phyloP scores from a whole-genome alignment of 2,797 vertebrate genomes.

The Thamnophis elegans region DNA sequence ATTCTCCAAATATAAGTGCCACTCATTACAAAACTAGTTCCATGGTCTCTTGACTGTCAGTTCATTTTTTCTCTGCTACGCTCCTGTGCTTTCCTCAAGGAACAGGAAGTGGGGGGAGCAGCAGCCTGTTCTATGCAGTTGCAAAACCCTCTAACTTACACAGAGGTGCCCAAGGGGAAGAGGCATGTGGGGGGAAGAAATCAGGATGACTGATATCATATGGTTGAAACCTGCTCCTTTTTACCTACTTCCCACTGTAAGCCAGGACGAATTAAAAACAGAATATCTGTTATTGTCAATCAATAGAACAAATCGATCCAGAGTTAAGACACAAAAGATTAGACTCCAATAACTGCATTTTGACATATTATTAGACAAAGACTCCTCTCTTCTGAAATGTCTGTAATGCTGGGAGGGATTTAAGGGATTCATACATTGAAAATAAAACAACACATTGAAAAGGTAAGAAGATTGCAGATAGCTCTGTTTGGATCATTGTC shows the following conservation, averaged over 20 bases:
- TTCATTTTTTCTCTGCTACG: background rate
- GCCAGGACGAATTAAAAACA: background rate
- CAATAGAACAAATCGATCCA: background rate
- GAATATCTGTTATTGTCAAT: background rate
- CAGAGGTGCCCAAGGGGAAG: background rate
- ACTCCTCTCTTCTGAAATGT: background rate
- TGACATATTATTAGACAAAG: background rate
- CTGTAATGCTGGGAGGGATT: background rate
- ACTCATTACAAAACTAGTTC: background rate
- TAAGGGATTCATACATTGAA: background rate
- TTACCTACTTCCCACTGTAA: background rate
- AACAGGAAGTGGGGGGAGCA: background rate
- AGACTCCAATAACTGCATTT: background rate
- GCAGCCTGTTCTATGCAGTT: background rate
- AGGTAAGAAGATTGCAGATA: background rate
- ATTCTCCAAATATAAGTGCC: background rate
- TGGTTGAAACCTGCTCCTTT: background rate
- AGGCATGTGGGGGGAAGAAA: background rate
- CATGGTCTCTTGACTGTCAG: background rate
- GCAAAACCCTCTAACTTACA: background rate
- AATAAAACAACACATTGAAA: background rate
- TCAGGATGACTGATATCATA: background rate
- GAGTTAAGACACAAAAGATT: background rate
- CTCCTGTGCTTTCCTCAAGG: background rate
- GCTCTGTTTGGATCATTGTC: background rate